phyloP scores from a whole-genome alignment of 1,140 invertebrate species.

The Araneus ventricosus region DNA sequence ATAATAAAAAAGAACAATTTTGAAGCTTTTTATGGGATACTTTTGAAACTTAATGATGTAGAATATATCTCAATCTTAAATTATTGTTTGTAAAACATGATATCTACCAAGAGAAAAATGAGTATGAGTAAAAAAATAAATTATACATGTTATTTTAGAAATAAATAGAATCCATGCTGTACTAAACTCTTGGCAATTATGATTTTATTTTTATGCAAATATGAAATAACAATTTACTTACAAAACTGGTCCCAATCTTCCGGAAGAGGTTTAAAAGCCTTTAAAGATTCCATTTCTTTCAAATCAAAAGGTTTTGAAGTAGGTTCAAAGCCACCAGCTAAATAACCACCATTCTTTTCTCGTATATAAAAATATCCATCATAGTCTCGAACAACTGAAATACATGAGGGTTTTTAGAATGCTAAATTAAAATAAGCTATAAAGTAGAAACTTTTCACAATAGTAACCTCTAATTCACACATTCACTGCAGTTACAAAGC shows the following conservation, averaged over 20 bases:
- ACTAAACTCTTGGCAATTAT: not conserved
- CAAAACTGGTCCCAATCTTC: slow-evolving; percentile 98
- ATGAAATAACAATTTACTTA: slow-evolving; percentile 79
- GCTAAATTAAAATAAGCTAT: no score
- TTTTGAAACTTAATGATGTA: no score
- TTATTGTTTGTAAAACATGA: no score
- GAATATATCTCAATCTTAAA: no score
- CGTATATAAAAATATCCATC: slow-evolving; percentile 82
- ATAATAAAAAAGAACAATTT: no score
- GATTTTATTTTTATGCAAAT: not conserved
- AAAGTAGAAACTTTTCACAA: no score
- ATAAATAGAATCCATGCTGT: not conserved
- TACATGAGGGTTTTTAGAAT: not conserved
- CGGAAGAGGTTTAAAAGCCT: slow-evolving; percentile 77
- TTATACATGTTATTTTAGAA: not conserved
- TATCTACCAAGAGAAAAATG: no score
- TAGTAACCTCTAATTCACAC: no score
- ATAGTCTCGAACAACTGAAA: slow-evolving; percentile 81
- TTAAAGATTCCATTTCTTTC: slow-evolving; percentile 66
- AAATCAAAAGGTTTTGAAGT: slow-evolving; percentile 79
- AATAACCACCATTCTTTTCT: slow-evolving; percentile 81
- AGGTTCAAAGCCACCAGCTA: slow-evolving; percentile 83
- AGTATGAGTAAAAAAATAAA: not conserved
- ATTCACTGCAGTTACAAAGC: no score
- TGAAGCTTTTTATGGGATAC: no score